These are phyloP conservation scores for Eremophila alpestris DNA, from an alignment of 2,797 vertebrate genomes.

Conservation along the genomic window DNA sequence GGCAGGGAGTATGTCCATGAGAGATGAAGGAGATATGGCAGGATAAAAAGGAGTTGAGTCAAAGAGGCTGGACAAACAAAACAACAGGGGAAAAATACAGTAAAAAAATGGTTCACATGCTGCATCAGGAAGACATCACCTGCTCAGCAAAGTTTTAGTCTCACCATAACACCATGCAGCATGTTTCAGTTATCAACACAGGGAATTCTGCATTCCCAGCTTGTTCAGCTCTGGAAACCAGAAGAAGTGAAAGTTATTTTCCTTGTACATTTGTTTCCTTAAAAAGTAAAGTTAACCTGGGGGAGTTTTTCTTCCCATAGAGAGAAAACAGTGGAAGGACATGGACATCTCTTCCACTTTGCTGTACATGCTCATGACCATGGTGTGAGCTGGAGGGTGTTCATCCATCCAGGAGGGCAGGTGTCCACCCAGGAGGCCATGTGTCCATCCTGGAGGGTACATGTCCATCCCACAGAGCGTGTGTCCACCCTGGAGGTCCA, in stretches of 20 bases:
- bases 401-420: too few species aligned
- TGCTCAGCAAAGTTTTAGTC: neutral
- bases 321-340: neutral
- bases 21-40: neutral
- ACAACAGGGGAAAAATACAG: neutral
- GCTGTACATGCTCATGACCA: fast-evolving
- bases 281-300: neutral
- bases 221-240: neutral
- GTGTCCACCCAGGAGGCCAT: too few species aligned
- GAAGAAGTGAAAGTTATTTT: neutral
- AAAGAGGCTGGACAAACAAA: neutral
- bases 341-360: neutral
- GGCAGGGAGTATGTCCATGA: neutral
- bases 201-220: neutral
- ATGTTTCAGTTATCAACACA: neutral
- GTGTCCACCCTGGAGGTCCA: neutral
- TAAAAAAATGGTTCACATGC: neutral
- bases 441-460: too few species aligned
- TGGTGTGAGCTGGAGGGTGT: neutral
- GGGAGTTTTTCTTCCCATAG: neutral
- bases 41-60: neutral
- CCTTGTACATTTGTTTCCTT: neutral
- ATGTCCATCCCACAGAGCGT: too few species aligned
- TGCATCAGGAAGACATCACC: neutral
- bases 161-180: neutral